phyloP scores from a whole-genome alignment of 2,888 invertebrate genomes.

The Thymelicus lineola region DNA sequence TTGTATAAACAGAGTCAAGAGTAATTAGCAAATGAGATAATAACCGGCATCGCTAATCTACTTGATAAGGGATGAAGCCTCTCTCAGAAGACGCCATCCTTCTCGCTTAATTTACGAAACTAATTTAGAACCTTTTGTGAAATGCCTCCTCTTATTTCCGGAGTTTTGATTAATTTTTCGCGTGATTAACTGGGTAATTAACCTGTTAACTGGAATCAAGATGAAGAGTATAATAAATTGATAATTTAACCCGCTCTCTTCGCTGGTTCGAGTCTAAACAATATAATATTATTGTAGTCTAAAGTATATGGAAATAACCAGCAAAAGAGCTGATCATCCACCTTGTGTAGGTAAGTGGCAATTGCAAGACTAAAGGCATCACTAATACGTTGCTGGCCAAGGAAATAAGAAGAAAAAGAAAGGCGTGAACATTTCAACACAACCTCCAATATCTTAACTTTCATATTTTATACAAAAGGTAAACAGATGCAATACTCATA shows the following conservation, averaged over 20 bases:
- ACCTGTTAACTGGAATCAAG: slow-evolving; percentile 1
- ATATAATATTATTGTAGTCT: too few species aligned
- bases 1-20: not conserved
- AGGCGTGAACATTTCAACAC: too few species aligned
- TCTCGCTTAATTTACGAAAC: slow-evolving; percentile 6
- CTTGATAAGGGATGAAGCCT: not conserved
- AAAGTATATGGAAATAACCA: too few species aligned
- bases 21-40: not conserved
- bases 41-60: not conserved
- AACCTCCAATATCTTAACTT: too few species aligned
- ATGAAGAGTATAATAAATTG: not conserved
- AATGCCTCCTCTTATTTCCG: not conserved
- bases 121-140: slow-evolving; percentile 9
- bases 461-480: too few species aligned
- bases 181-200: slow-evolving; percentile 5
- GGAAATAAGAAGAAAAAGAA: too few species aligned
- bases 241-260: not conserved
- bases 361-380: too few species aligned
- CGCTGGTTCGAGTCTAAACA: too few species aligned
- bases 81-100: not conserved
- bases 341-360: too few species aligned
- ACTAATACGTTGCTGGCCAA: too few species aligned
- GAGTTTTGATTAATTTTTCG: slow-evolving; percentile 12
- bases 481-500: too few species aligned
- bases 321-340: too few species aligned